Evolutionary conservation across 2,888 invertebrate genomes (phyloP).

Genomic region (Ernsta delagoae): DNA sequence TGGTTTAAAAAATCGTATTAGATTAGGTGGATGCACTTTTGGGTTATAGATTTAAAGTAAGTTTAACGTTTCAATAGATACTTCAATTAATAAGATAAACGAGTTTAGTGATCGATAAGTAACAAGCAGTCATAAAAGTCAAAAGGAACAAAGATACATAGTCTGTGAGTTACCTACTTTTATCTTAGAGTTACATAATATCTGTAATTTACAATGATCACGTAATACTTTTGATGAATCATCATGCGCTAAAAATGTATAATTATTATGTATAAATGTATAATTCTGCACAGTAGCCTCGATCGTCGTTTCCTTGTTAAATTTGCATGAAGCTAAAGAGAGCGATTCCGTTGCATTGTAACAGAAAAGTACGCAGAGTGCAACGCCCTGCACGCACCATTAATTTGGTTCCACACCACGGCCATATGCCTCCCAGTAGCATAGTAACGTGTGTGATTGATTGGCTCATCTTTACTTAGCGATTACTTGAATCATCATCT

Average conservation of each 20-base stretch:
- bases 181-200: too few species aligned
- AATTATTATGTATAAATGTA: too few species aligned
- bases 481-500: neutral
- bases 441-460: neutral
- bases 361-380: conserved; percentile 62
- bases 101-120: too few species aligned
- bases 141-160: too few species aligned
- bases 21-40: too few species aligned
- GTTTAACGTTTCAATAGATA: too few species aligned
- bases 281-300: neutral
- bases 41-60: too few species aligned
- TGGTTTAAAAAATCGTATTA: too few species aligned
- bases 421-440: conserved; percentile 39
- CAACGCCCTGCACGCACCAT: conserved; percentile 77
- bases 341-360: conserved; percentile 23
- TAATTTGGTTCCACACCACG: conserved; percentile 68
- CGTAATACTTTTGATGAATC: neutral
- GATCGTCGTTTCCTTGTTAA: conserved; percentile 18
- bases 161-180: too few species aligned
- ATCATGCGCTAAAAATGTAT: neutral
- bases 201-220: too few species aligned
- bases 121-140: too few species aligned
- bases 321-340: conserved; percentile 27
- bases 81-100: too few species aligned
- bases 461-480: neutral